A percentile compares a stretch with the other conserved stretches of the same genome.
Conservation (phyloP, 2,888 invertebrate species). For the Acronicta aceris region DNA sequence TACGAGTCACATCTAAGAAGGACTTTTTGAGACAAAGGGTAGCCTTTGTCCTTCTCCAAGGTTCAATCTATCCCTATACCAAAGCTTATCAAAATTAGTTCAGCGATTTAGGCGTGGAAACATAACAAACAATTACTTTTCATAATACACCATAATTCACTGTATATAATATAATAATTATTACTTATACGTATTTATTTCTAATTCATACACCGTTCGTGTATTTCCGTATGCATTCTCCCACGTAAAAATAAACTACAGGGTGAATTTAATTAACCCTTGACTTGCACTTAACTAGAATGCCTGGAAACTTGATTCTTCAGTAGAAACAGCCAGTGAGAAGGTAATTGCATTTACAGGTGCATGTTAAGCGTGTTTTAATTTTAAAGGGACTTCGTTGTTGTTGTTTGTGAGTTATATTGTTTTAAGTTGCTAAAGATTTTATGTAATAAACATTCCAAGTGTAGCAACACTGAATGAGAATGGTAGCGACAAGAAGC, state of each 20-base stretch:
- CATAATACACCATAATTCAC: too few relatives aligned
- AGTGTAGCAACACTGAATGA: background rate
- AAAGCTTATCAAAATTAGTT: too few relatives aligned
- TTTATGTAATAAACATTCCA: conserved; percentile 8
- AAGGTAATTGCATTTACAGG: conserved; percentile 47
- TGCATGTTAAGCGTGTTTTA: conserved; percentile 43
- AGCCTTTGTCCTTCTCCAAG: too few relatives aligned
- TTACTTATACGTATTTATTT: background rate
- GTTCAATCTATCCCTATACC: too few relatives aligned
- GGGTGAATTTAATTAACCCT: conserved; percentile 52
- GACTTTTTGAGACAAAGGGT: too few relatives aligned
- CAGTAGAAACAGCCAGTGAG: conserved; percentile 41
- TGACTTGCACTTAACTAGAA: conserved; percentile 46
- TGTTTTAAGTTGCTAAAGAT: conserved; percentile 5
- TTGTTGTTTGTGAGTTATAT: conserved; percentile 29
- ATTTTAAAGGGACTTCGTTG: conserved; percentile 36
- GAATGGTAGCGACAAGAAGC: background rate
- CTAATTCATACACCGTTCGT: conserved; percentile 22
- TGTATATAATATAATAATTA: too few relatives aligned
- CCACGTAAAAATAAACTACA: conserved; percentile 48
- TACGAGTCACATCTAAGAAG: too few relatives aligned
- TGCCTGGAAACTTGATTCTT: conserved; percentile 47
- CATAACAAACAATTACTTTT: too few relatives aligned
- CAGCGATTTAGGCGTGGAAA: too few relatives aligned
- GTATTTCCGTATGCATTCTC: conserved; percentile 42